Base-by-base conservation (phyloP, 1,140 invertebrate species). In the Wasmannia auropunctata region DNA sequence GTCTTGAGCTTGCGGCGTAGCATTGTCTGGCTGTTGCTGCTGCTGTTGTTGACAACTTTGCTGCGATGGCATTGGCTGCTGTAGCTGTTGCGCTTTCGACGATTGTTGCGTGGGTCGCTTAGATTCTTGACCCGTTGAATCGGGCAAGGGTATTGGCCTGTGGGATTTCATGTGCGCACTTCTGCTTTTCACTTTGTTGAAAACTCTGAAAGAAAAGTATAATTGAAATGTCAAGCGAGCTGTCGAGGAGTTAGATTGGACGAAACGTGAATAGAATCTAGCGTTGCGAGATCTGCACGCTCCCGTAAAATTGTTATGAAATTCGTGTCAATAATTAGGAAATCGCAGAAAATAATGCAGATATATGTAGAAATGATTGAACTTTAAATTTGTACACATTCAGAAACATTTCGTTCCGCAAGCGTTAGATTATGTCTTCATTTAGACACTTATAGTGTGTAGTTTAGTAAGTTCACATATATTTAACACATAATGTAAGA, bases 141-240 rank as follows among this genome's bases (percentile, higher is more conserved):
- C 95, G 92, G 93, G 94, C 79, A 93, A 94, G 87, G 95, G 94
- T 56, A 95, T 94, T 93, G 97, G 97, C 92, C 98, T 97, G 96
- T 99, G 98, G 86, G 98, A 99, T 96, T 99, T 99, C 98, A 99
- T 99, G 96, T 99, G 98, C 77, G 98, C 98, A 96, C 98, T 99
- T 95, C 98, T 97, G 96, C 98, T 99, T 96, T 99, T 99, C 91
- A 99, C 98, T 97, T 99, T 99, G 95, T 97, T 97, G 96, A 99
- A 99, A 95, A 99, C 97, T 96, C 98, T 99, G 96, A 90, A 96
- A 97, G 94, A 95, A 93, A 96, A 95, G 86, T 84, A 94, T 91
- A 94, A 93, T 14, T 43, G 91, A 25, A 7, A 85, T 16, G 19
- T 86, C 40, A 77, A 85, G 19, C 16, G 28, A 46, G 25, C 4